These are phyloP conservation scores for Cosmorhoe ocellata DNA, from an alignment of 2,888 invertebrate species.

Conservation along the genomic window DNA sequence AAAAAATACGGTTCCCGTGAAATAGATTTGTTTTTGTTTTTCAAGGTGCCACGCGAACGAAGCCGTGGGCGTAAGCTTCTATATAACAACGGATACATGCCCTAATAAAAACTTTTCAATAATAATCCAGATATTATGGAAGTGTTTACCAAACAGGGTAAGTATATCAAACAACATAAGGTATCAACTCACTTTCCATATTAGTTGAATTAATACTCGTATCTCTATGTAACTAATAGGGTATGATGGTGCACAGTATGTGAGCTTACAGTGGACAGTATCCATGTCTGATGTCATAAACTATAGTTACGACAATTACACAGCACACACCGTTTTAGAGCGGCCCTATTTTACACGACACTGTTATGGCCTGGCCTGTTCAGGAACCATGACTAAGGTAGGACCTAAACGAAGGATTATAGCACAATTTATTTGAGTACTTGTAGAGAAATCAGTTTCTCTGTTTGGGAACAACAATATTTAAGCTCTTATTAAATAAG, in stretches of 20 bases:
- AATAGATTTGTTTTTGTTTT: too few relatives aligned
- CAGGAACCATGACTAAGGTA: slow-evolving; percentile 21
- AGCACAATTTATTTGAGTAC: slow-evolving; percentile 24
- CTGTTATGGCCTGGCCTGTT: slow-evolving; percentile 20
- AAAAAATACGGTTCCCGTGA: too few relatives aligned
- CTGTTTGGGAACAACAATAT: slow-evolving; percentile 17
- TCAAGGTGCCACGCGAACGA: too few relatives aligned
- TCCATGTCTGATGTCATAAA: slow-evolving; percentile 3
- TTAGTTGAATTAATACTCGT: too few relatives aligned
- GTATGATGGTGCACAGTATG: neutral
- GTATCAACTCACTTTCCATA: too few relatives aligned
- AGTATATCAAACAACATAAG: too few relatives aligned
- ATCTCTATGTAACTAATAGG: neutral
- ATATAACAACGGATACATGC: too few relatives aligned
- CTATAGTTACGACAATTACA: slow-evolving; percentile 21
- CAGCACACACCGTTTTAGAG: slow-evolving; percentile 17
- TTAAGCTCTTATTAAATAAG: too few relatives aligned
- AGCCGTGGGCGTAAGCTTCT: too few relatives aligned
- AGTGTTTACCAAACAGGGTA: too few relatives aligned
- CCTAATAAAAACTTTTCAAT: too few relatives aligned
- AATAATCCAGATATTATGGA: too few relatives aligned
- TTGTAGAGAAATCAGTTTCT: slow-evolving; percentile 24
- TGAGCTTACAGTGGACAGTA: neutral
- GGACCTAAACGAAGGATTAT: slow-evolving; percentile 21
- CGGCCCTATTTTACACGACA: slow-evolving; percentile 13